Percentiles rank a stretch among this genome's conserved stretches.
Conservation (phyloP, 2,797 vertebrate genomes). For the Ceryle rudis region DNA sequence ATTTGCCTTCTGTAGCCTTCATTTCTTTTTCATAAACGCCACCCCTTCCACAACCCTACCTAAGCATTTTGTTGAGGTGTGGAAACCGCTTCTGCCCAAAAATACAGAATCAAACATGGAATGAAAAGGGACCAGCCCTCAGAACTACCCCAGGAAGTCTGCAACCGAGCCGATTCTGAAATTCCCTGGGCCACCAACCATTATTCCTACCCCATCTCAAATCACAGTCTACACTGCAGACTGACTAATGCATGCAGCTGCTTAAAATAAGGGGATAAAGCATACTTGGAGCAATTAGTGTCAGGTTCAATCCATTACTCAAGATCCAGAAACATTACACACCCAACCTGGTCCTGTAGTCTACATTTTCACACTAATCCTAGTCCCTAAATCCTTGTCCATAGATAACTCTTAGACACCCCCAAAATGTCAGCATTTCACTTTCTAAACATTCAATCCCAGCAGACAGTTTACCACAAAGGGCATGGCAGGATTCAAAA, state of each 20-base stretch:
- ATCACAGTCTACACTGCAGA: background rate
- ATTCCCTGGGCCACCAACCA: background rate
- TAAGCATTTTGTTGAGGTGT: background rate
- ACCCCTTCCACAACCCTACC: background rate
- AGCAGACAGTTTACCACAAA: background rate
- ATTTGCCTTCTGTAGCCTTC: background rate
- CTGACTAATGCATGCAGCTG: rapidly evolving
- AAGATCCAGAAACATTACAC: background rate
- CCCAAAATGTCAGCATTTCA: background rate
- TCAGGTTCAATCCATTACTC: background rate
- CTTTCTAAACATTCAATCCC: background rate
- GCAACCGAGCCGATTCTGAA: background rate
- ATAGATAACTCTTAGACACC: background rate
- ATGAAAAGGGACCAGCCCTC: background rate
- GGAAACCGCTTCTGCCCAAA: background rate
- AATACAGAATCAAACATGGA: background rate
- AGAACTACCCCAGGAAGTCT: background rate
- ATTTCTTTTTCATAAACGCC: background rate
- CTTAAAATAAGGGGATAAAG: background rate
- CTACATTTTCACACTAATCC: background rate
- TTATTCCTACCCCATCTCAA: background rate
- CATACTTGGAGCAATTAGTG: background rate
- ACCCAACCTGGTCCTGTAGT: background rate
- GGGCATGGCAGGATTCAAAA: background rate
- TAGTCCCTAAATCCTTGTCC: background rate